A percentile compares a stretch with the other conserved stretches of the same genome.
These are phyloP conservation scores for Dicycla oo DNA, from an alignment of 2,888 invertebrate species.

Conservation along the genomic window DNA sequence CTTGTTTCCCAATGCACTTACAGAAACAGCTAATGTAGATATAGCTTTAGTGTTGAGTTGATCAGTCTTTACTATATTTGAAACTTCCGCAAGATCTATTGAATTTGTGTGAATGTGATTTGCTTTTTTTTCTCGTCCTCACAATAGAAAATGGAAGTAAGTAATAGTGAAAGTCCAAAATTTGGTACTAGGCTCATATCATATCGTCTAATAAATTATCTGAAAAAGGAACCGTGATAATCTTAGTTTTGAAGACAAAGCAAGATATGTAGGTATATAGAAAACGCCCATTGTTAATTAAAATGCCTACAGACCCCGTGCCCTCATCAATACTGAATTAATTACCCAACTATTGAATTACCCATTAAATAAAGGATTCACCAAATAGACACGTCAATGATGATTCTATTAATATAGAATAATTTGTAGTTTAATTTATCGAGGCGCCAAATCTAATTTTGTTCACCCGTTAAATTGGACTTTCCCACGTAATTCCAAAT, in stretches of 20 bases:
- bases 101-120: background rate
- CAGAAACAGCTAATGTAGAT: slow-evolving; percentile 4
- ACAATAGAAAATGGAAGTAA: background rate
- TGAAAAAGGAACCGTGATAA: background rate
- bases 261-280: no score
- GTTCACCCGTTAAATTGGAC: slow-evolving; percentile 32
- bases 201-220: background rate
- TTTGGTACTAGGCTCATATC: background rate
- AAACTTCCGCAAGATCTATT: background rate
- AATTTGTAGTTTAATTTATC: slow-evolving; percentile 39
- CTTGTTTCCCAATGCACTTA: slow-evolving; percentile 64
- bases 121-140: background rate
- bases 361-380: slow-evolving; percentile 10
- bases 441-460: slow-evolving; percentile 34
- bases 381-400: slow-evolving; percentile 14
- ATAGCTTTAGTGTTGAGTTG: background rate
- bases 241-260: slow-evolving; percentile 8
- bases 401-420: slow-evolving; percentile 32
- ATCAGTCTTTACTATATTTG: background rate
- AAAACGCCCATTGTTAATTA: slow-evolving; percentile 3
- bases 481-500: slow-evolving; percentile 27
- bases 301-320: slow-evolving; percentile 3
- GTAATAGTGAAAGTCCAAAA: background rate
- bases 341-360: slow-evolving; percentile 9
- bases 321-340: slow-evolving; percentile 15